A percentile compares a stretch with the other conserved stretches of the same genome.
Conservation (phyloP, 2,113 vertebrate species). For the Regulus satrapa region DNA sequence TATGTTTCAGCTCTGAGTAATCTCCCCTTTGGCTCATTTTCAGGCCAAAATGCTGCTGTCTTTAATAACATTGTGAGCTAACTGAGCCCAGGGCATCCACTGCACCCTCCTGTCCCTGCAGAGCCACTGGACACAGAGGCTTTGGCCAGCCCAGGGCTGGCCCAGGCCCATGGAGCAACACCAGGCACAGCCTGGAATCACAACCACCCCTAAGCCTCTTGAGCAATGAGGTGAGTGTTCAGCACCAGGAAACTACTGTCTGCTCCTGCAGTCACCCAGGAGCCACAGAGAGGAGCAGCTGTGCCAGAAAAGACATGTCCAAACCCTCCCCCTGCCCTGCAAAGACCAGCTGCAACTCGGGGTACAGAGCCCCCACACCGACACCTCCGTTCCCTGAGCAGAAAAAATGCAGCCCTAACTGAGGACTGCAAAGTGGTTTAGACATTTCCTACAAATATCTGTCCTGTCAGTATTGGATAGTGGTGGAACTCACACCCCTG, state of each 20-base stretch:
- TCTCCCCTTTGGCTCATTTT: not conserved
- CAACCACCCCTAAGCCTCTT: not conserved
- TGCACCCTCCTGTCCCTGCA: not conserved
- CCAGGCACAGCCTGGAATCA: not conserved
- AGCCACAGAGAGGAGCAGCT: not conserved
- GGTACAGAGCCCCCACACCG: not conserved
- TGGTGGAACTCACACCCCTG: not conserved
- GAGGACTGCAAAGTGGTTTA: fast-evolving
- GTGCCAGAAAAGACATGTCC: not conserved
- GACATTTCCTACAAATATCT: not conserved
- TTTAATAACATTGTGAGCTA: fast-evolving
- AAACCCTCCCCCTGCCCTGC: not conserved
- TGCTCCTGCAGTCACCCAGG: not conserved
- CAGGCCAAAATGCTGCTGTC: not conserved
- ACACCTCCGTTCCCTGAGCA: not conserved
- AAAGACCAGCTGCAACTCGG: not conserved
- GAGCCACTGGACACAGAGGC: fast-evolving
- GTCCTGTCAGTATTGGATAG: fast-evolving
- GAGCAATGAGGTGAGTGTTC: not conserved
- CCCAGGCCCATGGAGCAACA: not conserved
- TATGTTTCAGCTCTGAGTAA: not conserved
- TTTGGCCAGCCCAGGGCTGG: not conserved
- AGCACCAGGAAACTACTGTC: not conserved
- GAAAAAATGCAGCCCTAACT: not conserved
- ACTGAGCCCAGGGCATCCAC: not conserved